Evolutionary conservation across 2,113 vertebrate genomes (phyloP).

Genomic region (Archocentrus centrarchus): DNA sequence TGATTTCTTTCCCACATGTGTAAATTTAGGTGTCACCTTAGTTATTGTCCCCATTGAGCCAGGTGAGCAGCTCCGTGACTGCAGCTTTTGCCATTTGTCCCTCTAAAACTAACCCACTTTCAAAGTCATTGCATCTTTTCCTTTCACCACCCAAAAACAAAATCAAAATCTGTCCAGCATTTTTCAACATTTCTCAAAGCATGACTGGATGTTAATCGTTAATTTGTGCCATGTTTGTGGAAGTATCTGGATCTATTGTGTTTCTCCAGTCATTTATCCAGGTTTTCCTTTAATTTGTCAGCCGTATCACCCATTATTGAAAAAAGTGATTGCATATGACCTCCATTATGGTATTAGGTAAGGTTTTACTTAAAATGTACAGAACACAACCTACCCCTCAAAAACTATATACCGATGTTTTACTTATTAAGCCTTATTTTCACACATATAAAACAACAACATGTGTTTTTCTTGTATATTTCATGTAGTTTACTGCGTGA

Average conservation of each 20-base stretch:
- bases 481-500: neutral
- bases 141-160: neutral
- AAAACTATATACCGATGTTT: no score
- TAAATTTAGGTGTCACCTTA: neutral
- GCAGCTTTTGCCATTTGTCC: no score
- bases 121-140: neutral
- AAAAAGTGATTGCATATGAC: neutral
- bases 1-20: neutral
- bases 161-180: neutral
- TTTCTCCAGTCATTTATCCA: neutral
- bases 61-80: no score
- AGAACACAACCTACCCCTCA: neutral
- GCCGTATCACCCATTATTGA: neutral
- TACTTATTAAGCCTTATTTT: no score
- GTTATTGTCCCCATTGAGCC: no score
- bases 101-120: no score
- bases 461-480: neutral
- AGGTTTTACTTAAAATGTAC: neutral
- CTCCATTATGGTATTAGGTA: neutral
- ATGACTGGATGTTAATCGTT: neutral
- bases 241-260: neutral
- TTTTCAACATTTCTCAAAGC: neutral
- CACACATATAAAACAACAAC: neutral
- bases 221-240: neutral
- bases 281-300: conserved; percentile 2